phyloP scores from a whole-genome alignment of 1,140 invertebrate species.

The Zaprionus nigranus region DNA sequence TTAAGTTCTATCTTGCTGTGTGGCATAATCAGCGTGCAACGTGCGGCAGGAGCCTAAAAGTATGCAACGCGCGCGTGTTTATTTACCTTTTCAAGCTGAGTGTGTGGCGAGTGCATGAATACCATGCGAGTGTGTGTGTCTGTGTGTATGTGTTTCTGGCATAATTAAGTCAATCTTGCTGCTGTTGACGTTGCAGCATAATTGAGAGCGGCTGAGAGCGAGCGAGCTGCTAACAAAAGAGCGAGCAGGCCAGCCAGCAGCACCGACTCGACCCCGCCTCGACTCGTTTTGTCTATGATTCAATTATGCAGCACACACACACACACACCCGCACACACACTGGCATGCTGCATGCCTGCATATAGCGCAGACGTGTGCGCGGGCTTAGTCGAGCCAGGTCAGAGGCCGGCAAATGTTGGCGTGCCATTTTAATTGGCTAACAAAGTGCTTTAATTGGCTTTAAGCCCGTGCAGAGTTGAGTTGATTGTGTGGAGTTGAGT shows the following conservation, averaged over 20 bases:
- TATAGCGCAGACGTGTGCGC: background rate
- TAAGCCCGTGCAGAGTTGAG: slow-evolving; percentile 26
- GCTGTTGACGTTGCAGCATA: slow-evolving; percentile 75
- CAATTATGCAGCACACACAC: slow-evolving; percentile 56
- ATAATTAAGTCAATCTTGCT: slow-evolving; percentile 79
- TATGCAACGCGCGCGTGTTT: slow-evolving; percentile 67
- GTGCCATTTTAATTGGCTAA: slow-evolving; percentile 76
- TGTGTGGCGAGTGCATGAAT: slow-evolving; percentile 11
- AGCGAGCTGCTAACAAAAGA: slow-evolving; percentile 33
- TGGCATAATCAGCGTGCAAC: slow-evolving; percentile 66
- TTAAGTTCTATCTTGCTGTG: slow-evolving; percentile 38
- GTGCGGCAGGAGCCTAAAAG: slow-evolving; percentile 46
- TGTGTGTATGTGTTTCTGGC: slow-evolving; percentile 55
- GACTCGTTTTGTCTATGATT: slow-evolving; percentile 62
- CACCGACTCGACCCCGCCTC: slow-evolving; percentile 13
- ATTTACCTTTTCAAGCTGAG: slow-evolving; percentile 57
- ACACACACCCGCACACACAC: background rate
- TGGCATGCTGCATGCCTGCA: background rate
- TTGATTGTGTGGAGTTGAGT: slow-evolving; percentile 5
- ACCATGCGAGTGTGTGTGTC: slow-evolving; percentile 18
- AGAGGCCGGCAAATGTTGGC: slow-evolving; percentile 29
- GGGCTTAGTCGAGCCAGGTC: background rate
- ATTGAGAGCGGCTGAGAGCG: slow-evolving; percentile 68
- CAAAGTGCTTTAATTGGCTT: slow-evolving; percentile 78
- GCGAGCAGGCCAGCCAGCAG: slow-evolving; percentile 6